These are phyloP conservation scores for Limnephilus marmoratus DNA, from an alignment of 2,888 invertebrate genomes.

Conservation along the genomic window DNA sequence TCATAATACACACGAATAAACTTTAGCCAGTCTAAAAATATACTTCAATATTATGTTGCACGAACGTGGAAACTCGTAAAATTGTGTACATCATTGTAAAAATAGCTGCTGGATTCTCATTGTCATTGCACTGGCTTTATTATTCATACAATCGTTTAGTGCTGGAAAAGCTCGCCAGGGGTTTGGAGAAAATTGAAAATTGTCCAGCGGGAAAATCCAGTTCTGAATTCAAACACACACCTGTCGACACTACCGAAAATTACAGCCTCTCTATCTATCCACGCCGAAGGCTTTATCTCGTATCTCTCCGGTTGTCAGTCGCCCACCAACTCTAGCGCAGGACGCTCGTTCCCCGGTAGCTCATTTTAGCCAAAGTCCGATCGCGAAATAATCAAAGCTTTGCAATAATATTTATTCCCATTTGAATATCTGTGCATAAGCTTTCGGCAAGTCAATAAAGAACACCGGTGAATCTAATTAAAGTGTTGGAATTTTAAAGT, in stretches of 20 bases:
- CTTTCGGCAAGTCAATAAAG: background rate
- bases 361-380: background rate
- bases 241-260: slow-evolving; percentile 34
- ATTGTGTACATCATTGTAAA: background rate
- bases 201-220: slow-evolving; percentile 15
- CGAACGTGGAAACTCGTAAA: background rate
- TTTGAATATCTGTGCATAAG: background rate
- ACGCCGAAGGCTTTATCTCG: slow-evolving; percentile 13
- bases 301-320: slow-evolving; percentile 15
- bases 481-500: background rate
- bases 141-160: background rate
- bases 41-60: background rate
- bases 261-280: background rate
- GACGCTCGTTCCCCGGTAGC: slow-evolving; percentile 3
- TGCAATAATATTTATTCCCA: background rate
- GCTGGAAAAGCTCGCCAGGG: background rate
- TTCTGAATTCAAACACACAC: slow-evolving; percentile 19
- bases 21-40: background rate
- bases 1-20: too few species aligned
- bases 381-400: background rate
- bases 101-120: background rate
- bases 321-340: background rate
- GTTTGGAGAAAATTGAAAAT: background rate
- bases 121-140: background rate
- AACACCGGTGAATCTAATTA: background rate